Evolutionary conservation across 2,888 invertebrate genomes (phyloP), one percentile per base, ranked within the genome.

Genomic region (Nemotelus pantherinus): DNA sequence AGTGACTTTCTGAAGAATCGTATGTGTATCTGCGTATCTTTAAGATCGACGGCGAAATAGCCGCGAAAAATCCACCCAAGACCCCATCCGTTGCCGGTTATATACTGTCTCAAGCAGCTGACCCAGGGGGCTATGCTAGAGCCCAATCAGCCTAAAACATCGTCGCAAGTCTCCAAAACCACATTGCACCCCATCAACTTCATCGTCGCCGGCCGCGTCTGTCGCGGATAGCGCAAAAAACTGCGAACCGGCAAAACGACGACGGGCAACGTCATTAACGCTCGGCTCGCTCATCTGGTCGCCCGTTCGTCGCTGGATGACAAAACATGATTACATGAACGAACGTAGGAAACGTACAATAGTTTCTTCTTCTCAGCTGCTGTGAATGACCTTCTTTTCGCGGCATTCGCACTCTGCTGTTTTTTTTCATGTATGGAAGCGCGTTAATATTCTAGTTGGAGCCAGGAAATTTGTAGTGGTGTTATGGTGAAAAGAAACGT

Each of bases 341-440:
- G 68, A 68, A 3, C 68, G 68, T 53, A 68, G 53, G 50, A 68
- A 47, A 43, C 53, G 63, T 63, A 9, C 50, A 68, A 47, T 44
- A 58, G 58, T 58, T 58, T n/a, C 48, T 68, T 63, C 41, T 43
- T n/a, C 68, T 5, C 68, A 68, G 58, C 58, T 45, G 72, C 72
- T 72, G 72, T 72, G 72, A 72, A 72, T 58, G 72, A 72, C 72
- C 72, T 72, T 72, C 72, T 58, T 68, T 53, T 53, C 53, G 45
- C 65, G 44, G 9, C 50, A 50, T 50, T 50, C 50, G 5, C 6
- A 50, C 50, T 50, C 25, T 25, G 25, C 25, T 25, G 25, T 25
- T 25, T 25, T 25, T 25, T 25, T 25, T 25, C 25, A 25, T 25
- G 25, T 25, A 25, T 25, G 25, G 25, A 25, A 25, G 25, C 25